These are phyloP conservation scores for Dermochelys coriacea DNA, from an alignment of 2,797 vertebrate genomes.

Conservation along the genomic window DNA sequence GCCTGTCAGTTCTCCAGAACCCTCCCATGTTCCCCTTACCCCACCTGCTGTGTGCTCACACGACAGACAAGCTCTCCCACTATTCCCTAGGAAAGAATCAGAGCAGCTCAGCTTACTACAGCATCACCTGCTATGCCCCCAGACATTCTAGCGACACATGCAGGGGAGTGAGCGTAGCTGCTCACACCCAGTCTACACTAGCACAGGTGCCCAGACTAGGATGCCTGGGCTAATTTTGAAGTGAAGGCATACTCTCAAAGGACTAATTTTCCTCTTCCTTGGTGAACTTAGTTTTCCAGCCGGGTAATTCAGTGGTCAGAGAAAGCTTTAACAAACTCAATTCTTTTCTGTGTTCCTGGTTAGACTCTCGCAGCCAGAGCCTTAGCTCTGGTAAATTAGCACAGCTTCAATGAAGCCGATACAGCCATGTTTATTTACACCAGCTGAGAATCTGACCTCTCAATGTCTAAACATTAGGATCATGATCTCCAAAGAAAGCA, in stretches of 20 bases:
- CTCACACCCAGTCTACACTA: neutral
- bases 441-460: neutral
- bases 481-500: neutral
- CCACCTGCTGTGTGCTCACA: neutral
- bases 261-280: neutral
- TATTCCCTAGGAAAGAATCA: neutral
- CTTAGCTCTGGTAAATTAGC: neutral
- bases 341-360: neutral
- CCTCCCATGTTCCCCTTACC: neutral
- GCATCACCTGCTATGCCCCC: neutral
- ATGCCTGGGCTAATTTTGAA: neutral
- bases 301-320: neutral
- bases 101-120: neutral
- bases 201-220: accelerated
- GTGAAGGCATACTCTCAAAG: neutral
- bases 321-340: neutral
- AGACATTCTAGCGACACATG: neutral
- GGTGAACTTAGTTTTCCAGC: neutral
- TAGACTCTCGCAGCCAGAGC: neutral
- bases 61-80: neutral
- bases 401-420: neutral
- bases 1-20: neutral
- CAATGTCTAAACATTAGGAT: neutral
- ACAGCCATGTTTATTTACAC: neutral
- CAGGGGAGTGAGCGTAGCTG: neutral